These are phyloP conservation scores for Trichogramma pretiosum DNA, from an alignment of 1,140 invertebrate species.

Conservation along the genomic window DNA sequence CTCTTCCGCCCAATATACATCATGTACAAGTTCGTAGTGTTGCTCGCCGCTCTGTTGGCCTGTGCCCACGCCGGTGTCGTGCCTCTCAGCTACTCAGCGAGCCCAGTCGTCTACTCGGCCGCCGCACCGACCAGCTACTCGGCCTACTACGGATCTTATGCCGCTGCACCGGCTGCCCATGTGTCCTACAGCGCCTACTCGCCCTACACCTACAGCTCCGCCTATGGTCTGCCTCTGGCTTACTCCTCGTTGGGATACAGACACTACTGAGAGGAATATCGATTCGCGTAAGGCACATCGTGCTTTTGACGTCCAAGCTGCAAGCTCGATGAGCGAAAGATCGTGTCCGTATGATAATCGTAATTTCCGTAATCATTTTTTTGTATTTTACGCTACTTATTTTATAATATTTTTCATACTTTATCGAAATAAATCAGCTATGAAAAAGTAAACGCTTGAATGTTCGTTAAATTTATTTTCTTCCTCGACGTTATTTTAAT, in stretches of 20 bases:
- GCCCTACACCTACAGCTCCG: background rate
- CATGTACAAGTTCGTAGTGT: slow-evolving; percentile 5
- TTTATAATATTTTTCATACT: too few relatives aligned
- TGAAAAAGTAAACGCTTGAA: too few relatives aligned
- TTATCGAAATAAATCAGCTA: too few relatives aligned
- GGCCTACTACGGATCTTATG: background rate
- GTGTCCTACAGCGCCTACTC: background rate
- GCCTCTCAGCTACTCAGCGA: too few relatives aligned
- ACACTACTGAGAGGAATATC: too few relatives aligned
- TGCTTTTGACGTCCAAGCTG: background rate
- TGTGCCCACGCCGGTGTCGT: background rate
- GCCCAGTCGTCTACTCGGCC: background rate
- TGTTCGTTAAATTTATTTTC: too few relatives aligned
- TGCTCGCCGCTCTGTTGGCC: background rate
- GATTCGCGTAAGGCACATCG: background rate
- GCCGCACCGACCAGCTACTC: background rate
- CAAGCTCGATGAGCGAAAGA: background rate
- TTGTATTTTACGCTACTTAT: too few relatives aligned
- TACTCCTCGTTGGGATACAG: background rate
- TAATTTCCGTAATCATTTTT: too few relatives aligned
- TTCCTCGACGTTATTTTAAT: too few relatives aligned
- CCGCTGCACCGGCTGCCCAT: background rate
- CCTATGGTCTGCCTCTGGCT: background rate
- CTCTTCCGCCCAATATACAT: background rate
- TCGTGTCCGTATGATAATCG: too few relatives aligned